Conservation (phyloP, 2,888 invertebrate genomes). For the Sycophila texana region DNA sequence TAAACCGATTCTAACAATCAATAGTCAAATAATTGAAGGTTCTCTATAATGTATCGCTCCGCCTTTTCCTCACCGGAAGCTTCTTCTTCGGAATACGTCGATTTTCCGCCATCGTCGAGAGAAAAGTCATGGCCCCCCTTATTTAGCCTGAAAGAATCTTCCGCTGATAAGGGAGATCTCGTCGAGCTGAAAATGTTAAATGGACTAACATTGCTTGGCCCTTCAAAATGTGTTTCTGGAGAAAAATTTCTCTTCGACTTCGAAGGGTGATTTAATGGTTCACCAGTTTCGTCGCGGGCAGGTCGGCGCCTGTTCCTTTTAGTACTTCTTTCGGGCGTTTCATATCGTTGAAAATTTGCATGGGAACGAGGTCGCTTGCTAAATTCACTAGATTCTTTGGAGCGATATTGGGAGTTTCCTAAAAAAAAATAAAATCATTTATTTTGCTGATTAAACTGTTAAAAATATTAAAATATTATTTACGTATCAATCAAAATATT, state of each 20-base stretch:
- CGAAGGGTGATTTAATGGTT: not conserved
- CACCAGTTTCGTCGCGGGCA: constrained; percentile 41
- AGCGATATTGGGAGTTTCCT: not conserved
- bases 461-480: too few relatives aligned
- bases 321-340: not conserved
- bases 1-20: not conserved
- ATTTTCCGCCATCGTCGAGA: not conserved
- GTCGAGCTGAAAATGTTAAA: too few relatives aligned
- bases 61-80: constrained; percentile 33
- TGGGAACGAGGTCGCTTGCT: not conserved
- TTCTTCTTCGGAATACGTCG: constrained; percentile 26
- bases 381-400: not conserved
- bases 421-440: constrained; percentile 3
- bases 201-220: too few relatives aligned
- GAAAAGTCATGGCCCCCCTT: not conserved
- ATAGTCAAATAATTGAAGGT: constrained; percentile 26
- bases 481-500: too few relatives aligned
- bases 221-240: too few relatives aligned
- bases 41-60: constrained; percentile 22
- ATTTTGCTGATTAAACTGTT: too few relatives aligned
- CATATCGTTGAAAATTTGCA: not conserved
- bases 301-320: not conserved
- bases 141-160: constrained; percentile 32
- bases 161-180: constrained; percentile 11
- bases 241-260: too few relatives aligned